A percentile compares a stretch with the other conserved stretches of the same genome.
These are phyloP conservation scores for Semaprochilodus insignis DNA, from an alignment of 2,797 vertebrate genomes.

Conservation along the genomic window DNA sequence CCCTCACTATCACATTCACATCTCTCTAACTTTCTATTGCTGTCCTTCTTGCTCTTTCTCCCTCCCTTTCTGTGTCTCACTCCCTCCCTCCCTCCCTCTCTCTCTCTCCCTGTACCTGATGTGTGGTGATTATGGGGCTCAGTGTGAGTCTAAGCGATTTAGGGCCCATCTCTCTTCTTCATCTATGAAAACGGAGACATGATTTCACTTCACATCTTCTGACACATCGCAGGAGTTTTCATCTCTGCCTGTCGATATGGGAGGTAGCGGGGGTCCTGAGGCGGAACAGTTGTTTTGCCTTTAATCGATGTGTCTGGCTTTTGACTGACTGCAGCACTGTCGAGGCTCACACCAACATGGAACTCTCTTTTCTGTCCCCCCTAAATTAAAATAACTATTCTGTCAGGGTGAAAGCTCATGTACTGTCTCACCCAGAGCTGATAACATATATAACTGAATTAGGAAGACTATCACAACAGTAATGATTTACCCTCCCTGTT, in stretches of 20 bases:
- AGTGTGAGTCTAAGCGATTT: constrained; percentile 5
- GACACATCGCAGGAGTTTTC: background rate
- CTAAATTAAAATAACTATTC: background rate
- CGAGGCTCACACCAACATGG: background rate
- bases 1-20: background rate
- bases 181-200: constrained; percentile 10
- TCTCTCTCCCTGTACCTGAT: constrained; percentile 1
- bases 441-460: no score
- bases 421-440: background rate
- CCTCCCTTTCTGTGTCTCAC: background rate
- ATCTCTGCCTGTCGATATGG: background rate
- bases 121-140: background rate
- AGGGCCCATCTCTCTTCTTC: background rate
- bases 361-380: background rate
- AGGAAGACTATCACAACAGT: no score
- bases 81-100: background rate
- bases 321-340: background rate
- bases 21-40: background rate
- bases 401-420: background rate
- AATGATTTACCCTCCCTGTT: no score
- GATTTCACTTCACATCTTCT: background rate
- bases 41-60: background rate
- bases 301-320: background rate
- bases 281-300: background rate
- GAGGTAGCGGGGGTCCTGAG: background rate